A percentile compares a stretch with the other conserved stretches of the same genome.
Evolutionary conservation across 2,797 vertebrate genomes (phyloP).

Genomic region (Lycodopsis pacificus): DNA sequence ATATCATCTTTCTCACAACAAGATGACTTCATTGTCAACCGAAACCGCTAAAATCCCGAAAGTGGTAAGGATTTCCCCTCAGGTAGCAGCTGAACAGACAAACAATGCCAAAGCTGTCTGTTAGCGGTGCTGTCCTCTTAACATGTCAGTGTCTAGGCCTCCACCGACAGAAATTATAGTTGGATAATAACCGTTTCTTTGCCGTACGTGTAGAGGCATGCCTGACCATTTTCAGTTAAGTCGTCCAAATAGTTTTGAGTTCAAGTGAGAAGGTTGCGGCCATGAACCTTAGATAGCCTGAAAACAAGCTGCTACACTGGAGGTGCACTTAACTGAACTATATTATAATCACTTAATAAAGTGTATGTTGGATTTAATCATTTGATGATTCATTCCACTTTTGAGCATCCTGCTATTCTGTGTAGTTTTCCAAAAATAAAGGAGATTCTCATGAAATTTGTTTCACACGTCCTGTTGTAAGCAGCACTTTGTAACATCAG

Average conservation of each 20-base stretch:
- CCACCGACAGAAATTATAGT: slow-evolving; percentile 61
- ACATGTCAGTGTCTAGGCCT: slow-evolving; percentile 59
- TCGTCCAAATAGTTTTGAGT: slow-evolving; percentile 62
- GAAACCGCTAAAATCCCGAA: slow-evolving; percentile 62
- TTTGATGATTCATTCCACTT: not conserved
- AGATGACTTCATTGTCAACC: slow-evolving; percentile 75
- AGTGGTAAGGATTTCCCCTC: slow-evolving; percentile 61
- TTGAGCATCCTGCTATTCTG: not conserved
- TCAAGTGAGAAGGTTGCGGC: slow-evolving; percentile 41
- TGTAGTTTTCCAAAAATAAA: not conserved
- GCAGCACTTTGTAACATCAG: slow-evolving; percentile 24
- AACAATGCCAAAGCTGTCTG: slow-evolving; percentile 59
- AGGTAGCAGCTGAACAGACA: slow-evolving; percentile 61
- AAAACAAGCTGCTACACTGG: not conserved
- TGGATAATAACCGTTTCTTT: slow-evolving; percentile 67
- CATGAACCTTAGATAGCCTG: slow-evolving; percentile 18
- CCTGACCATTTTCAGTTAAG: slow-evolving; percentile 42
- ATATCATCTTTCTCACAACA: slow-evolving; percentile 65
- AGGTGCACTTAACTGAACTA: not conserved
- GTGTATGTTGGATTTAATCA: not conserved
- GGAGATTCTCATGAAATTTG: not conserved
- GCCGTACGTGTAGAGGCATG: slow-evolving; percentile 46
- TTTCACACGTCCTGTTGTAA: not conserved
- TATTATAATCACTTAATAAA: not conserved
- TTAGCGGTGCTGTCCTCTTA: slow-evolving; percentile 52